Base-by-base conservation (phyloP, 2,888 invertebrate species). In the Leptopilina syphax region DNA sequence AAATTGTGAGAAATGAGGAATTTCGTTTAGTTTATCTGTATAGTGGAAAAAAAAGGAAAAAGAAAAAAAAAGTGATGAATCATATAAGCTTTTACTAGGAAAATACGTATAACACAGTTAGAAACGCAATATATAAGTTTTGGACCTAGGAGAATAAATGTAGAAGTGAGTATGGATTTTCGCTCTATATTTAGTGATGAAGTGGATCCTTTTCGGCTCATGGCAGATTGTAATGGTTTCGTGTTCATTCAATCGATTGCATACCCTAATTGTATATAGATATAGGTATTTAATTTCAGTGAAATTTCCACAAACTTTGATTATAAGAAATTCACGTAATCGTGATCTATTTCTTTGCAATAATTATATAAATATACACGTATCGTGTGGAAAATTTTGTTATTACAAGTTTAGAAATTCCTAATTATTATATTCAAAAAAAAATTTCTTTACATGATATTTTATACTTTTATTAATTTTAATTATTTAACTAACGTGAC, bases 151-250 rank as follows among this genome's bases (percentile, higher is more conserved):
- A 24, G 18, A 18, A 63, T 63, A 7, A 63, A 63, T 63, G 18
- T 63, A 63, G 18, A 7, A 24, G 50, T 50, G 50, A 10, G 24
- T 63, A 70, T 70, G 34, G 27, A 34, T 57, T 70, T 70, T 34
- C 34, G 34, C 6, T 27, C 54, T 70, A 54, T 70, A 70, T 70
- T 70, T 70, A 34, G 54, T 54, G 34, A 70, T 57, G 54, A 70
- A 70, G 70, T 54, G 70, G 54, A 57, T 70, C n/a, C 70, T 70
- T 70, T 34, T 70, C n/a, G 34, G 54, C n/a, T 70, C 70, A 70
- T 70, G 54, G 50, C 54, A 70, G 54, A 12, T n/a, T 8, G 70
- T 70, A 27, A 54, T 54, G 10, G 8, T 13, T 70, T 70, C 54
- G 54, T 70, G 54, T 70, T 70, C 70, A 54, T 54, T 54, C 13